Conservation (phyloP, 2,888 invertebrate species). For the Tromatobia lineatoria region DNA sequence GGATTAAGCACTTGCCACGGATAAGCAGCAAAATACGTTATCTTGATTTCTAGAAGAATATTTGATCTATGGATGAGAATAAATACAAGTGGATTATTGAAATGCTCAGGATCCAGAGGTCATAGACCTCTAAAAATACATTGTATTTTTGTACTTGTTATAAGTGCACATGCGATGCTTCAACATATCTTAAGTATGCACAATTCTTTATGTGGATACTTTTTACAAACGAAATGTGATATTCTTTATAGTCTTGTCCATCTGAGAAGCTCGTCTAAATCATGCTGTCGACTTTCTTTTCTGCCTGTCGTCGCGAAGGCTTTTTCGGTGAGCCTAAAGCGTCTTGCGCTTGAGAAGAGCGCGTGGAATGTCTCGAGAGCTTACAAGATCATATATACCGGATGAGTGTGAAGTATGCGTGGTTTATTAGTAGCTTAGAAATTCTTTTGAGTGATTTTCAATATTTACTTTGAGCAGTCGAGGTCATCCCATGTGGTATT, state of each 20-base stretch:
- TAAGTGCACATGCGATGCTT: too few relatives aligned
- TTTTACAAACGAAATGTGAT: neutral
- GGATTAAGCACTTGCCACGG: constrained; percentile 51
- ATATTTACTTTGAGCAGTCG: constrained; percentile 31
- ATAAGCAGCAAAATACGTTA: constrained; percentile 48
- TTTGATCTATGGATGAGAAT: constrained; percentile 46
- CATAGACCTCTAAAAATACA: too few relatives aligned
- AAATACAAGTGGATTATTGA: neutral
- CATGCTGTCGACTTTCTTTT: constrained; percentile 5
- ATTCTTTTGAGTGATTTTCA: constrained; percentile 30
- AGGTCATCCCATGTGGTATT: neutral
- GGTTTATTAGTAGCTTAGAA: constrained; percentile 26
- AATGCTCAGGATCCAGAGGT: too few relatives aligned
- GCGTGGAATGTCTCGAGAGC: constrained; percentile 23
- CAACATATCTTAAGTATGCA: too few relatives aligned
- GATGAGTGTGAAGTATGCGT: constrained; percentile 21
- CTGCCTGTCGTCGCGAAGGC: neutral
- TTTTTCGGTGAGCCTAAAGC: neutral
- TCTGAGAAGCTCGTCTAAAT: constrained; percentile 25
- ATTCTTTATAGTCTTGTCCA: neutral
- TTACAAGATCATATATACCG: constrained; percentile 17
- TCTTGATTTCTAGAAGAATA: constrained; percentile 57
- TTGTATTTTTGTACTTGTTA: too few relatives aligned
- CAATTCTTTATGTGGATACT: neutral
- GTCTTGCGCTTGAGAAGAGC: neutral